Percentiles rank a stretch among this genome's conserved stretches.
Conservation (phyloP, 2,113 vertebrate genomes). For the Notarius lentiginosus region DNA sequence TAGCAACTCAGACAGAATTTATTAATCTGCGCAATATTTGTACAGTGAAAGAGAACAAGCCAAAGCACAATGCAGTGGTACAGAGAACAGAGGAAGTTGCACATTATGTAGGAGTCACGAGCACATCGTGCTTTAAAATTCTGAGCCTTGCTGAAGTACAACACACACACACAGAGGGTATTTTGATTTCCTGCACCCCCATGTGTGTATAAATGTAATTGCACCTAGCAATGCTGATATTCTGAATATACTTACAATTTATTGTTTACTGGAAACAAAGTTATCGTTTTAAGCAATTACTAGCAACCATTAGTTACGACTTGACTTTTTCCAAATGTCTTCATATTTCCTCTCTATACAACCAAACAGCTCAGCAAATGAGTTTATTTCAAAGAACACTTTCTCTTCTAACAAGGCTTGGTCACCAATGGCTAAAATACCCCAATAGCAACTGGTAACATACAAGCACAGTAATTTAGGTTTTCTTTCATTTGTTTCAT, state of each 20-base stretch:
- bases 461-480: not conserved
- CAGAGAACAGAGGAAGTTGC: not conserved
- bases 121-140: not conserved
- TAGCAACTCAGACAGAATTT: not conserved
- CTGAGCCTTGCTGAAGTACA: not conserved
- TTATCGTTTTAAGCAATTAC: not conserved
- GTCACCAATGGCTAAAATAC: not conserved
- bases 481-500: not conserved
- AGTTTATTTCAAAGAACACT: not conserved
- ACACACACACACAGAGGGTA: not conserved
- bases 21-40: not conserved
- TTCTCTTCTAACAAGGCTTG: not conserved
- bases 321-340: not conserved
- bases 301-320: not conserved
- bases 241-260: not conserved
- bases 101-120: not conserved
- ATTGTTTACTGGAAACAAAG: no score
- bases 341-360: not conserved
- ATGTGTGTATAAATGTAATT: slow-evolving; percentile 5
- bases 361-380: not conserved
- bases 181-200: slow-evolving; percentile 9
- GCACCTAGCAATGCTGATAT: not conserved
- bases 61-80: not conserved
- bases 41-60: not conserved
- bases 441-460: not conserved